Evolutionary conservation across 2,113 vertebrate genomes (phyloP).

Genomic region (Grus americana): DNA sequence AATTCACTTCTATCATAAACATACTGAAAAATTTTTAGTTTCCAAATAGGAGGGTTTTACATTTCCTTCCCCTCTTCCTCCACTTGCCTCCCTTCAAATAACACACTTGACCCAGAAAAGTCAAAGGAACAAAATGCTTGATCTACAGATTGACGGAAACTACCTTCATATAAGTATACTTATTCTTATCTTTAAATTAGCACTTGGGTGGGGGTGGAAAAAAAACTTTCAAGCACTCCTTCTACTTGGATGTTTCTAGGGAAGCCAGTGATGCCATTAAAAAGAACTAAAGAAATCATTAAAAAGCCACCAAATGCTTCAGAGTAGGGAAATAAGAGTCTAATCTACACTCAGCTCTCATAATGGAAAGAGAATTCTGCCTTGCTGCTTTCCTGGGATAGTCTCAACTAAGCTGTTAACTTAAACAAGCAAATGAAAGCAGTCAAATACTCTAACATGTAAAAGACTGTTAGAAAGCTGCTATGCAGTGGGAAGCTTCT

Average conservation of each 20-base stretch:
- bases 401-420: not conserved
- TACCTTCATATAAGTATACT: not conserved
- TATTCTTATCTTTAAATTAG: not conserved
- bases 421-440: not conserved
- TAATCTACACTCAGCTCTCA: not conserved
- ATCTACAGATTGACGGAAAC: not conserved
- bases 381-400: not conserved
- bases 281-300: not conserved
- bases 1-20: not conserved
- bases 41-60: not conserved
- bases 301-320: not conserved
- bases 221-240: not conserved
- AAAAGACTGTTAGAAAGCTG: not conserved
- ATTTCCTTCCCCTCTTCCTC: not conserved
- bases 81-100: not conserved
- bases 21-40: not conserved
- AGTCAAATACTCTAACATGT: not conserved
- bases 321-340: not conserved
- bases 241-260: not conserved
- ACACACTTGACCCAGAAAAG: not conserved
- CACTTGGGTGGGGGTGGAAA: not conserved
- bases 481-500: not conserved
- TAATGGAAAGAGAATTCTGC: not conserved
- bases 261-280: not conserved
- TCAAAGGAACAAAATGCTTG: not conserved